A percentile compares a stretch with the other conserved stretches of the same genome.
Conservation (phyloP, 2,113 vertebrate genomes). For the Entelurus aequoreus region DNA sequence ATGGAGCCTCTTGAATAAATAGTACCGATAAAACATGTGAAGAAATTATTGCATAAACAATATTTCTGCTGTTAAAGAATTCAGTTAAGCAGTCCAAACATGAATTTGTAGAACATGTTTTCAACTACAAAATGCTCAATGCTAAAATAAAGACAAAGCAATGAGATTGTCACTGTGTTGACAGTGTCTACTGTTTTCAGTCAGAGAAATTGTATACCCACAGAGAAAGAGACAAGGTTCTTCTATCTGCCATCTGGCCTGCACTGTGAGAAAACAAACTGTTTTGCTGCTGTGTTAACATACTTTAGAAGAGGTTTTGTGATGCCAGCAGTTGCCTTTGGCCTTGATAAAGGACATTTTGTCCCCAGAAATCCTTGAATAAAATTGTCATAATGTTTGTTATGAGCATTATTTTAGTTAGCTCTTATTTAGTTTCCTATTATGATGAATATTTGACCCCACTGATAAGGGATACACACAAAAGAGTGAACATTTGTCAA, state of each 20-base stretch:
- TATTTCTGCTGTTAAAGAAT: too few species aligned
- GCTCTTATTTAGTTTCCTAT: too few species aligned
- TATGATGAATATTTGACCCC: too few species aligned
- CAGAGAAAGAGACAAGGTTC: background rate
- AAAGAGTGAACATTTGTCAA: too few species aligned
- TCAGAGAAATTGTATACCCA: background rate
- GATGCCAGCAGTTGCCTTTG: slow-evolving; percentile 37
- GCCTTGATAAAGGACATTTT: slow-evolving; percentile 51
- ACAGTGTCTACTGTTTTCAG: slow-evolving; percentile 2
- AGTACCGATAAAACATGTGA: background rate
- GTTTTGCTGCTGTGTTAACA: slow-evolving; percentile 40
- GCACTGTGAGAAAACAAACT: slow-evolving; percentile 30
- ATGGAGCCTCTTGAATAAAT: background rate
- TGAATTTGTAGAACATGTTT: too few species aligned
- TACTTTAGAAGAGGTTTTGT: slow-evolving; percentile 37
- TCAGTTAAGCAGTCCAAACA: too few species aligned
- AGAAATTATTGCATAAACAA: too few species aligned
- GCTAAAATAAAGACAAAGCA: too few species aligned
- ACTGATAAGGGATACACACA: too few species aligned
- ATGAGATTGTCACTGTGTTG: slow-evolving; percentile 28
- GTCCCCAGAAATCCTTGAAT: slow-evolving; percentile 10
- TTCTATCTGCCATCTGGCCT: slow-evolving; percentile 45
- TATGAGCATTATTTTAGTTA: too few species aligned
- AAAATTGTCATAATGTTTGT: background rate
- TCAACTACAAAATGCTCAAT: too few species aligned